Evolutionary conservation across 2,113 vertebrate genomes (phyloP).

Genomic region (Loxodonta africana): DNA sequence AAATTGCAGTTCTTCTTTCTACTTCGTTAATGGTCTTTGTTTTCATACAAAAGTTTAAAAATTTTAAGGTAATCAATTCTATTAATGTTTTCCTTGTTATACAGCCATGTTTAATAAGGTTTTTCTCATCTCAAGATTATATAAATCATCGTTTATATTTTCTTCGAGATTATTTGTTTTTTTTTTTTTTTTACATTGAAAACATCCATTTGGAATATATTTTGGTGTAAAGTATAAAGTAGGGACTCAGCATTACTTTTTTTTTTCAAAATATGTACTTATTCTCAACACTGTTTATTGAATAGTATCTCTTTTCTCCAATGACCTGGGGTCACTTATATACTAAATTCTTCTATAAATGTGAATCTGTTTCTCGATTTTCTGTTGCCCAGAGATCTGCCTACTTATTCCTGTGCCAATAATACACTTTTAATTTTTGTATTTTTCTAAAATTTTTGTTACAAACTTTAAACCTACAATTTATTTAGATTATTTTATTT

Average conservation of each 20-base stretch:
- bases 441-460: not conserved
- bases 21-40: not conserved
- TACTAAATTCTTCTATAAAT: slow-evolving; percentile 36
- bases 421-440: slow-evolving; percentile 14
- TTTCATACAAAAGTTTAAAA: not conserved
- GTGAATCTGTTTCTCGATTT: not conserved
- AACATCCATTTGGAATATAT: slow-evolving; percentile 18
- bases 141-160: not conserved
- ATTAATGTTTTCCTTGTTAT: slow-evolving; percentile 16
- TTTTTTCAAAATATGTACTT: not conserved
- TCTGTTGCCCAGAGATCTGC: not conserved
- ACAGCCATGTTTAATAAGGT: slow-evolving; percentile 15
- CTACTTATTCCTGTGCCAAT: not conserved
- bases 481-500: slow-evolving; percentile 34
- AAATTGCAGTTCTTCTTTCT: not conserved
- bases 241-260: not conserved
- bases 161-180: not conserved
- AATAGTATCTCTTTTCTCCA: slow-evolving; percentile 16
- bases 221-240: slow-evolving; percentile 7
- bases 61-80: not conserved
- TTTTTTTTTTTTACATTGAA: slow-evolving; percentile 28
- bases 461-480: slow-evolving; percentile 31
- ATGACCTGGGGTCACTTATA: not conserved
- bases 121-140: not conserved
- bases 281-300: slow-evolving; percentile 39